Percentiles rank a stretch among this genome's conserved stretches.
Conservation (phyloP, 2,888 invertebrate genomes). For the Agonopterix subpropinquella region DNA sequence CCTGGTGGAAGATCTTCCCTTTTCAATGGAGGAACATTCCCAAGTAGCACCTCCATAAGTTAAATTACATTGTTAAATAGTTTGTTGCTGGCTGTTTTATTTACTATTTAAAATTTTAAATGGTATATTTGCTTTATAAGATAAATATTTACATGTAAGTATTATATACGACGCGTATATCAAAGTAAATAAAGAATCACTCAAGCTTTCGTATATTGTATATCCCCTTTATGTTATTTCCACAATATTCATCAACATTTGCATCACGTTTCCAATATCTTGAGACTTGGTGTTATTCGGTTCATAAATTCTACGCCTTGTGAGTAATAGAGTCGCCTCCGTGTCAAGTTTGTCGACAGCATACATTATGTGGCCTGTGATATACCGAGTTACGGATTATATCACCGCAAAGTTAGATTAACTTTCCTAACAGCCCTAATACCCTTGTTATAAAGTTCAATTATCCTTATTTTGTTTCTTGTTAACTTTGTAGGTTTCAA, state of each 20-base stretch:
- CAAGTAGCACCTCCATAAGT: too few relatives aligned
- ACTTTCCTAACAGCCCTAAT: background rate
- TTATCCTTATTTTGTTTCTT: background rate
- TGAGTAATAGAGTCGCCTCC: constrained; percentile 57
- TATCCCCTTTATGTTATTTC: constrained; percentile 5
- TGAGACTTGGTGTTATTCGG: constrained; percentile 52
- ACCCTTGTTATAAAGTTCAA: background rate
- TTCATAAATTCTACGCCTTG: constrained; percentile 58
- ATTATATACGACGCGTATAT: too few relatives aligned
- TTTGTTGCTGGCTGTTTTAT: too few relatives aligned
- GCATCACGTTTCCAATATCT: constrained; percentile 68
- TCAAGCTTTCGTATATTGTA: constrained; percentile 1
- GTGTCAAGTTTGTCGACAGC: constrained; percentile 54
- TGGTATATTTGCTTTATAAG: too few relatives aligned
- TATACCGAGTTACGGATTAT: constrained; percentile 10
- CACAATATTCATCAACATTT: constrained; percentile 38
- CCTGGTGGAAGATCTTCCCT: too few relatives aligned
- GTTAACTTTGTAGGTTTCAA: background rate
- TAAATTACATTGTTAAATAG: too few relatives aligned
- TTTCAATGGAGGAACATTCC: too few relatives aligned
- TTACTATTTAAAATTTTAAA: too few relatives aligned
- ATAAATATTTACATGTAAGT: too few relatives aligned
- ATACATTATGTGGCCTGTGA: constrained; percentile 52
- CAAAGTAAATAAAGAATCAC: too few relatives aligned
- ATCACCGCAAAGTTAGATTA: background rate